These are phyloP conservation scores for Chrysemys picta DNA, from an alignment of 2,113 vertebrate genomes.

Conservation along the genomic window DNA sequence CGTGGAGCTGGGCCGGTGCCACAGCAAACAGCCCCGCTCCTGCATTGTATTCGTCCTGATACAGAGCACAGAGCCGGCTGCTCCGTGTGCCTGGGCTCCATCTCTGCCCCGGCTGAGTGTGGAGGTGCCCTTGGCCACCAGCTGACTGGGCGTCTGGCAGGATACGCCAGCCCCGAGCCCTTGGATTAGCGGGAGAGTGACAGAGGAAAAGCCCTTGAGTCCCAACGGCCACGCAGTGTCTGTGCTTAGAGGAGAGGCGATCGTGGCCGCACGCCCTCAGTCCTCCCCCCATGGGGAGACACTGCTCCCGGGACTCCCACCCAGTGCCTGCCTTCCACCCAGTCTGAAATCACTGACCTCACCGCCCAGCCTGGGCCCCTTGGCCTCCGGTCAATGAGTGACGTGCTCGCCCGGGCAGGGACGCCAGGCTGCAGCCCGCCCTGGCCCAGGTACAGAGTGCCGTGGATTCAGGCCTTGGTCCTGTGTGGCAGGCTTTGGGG, in stretches of 20 bases:
- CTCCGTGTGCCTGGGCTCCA: background rate
- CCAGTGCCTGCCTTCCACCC: background rate
- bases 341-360: background rate
- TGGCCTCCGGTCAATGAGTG: constrained; percentile 18
- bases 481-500: background rate
- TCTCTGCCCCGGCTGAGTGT: background rate
- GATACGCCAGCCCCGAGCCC: background rate
- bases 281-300: background rate
- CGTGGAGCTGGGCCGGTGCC: background rate
- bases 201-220: background rate
- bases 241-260: too few relatives aligned
- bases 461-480: background rate
- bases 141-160: background rate
- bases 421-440: background rate
- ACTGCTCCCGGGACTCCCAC: background rate
- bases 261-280: background rate
- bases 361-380: background rate
- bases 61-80: background rate
- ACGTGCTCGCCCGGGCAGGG: background rate
- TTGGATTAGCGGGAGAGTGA: too few relatives aligned
- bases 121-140: background rate
- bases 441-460: background rate
- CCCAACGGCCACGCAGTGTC: background rate
- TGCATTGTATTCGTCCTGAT: background rate
- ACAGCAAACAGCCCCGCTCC: background rate